These are phyloP conservation scores for Salvator merianae DNA, from an alignment of 2,113 vertebrate genomes.

Conservation along the genomic window DNA sequence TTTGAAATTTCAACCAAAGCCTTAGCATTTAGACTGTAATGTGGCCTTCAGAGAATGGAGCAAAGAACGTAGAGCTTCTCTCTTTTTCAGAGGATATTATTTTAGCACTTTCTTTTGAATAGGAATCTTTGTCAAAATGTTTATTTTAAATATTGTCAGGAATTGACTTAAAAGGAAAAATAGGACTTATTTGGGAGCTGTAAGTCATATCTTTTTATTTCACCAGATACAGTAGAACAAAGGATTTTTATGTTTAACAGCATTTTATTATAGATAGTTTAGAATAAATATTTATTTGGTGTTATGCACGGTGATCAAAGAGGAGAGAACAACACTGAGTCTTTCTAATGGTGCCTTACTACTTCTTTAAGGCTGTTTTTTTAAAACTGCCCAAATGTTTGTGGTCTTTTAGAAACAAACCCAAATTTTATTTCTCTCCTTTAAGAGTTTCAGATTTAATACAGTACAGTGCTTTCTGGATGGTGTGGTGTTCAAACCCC, in stretches of 20 bases:
- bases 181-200: slow-evolving; percentile 49
- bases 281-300: slow-evolving; percentile 78
- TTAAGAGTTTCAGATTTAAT: slow-evolving; percentile 31
- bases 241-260: slow-evolving; percentile 71
- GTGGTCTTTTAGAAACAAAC: slow-evolving; percentile 57
- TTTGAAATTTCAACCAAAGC: slow-evolving; percentile 49
- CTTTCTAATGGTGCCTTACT: slow-evolving; percentile 75
- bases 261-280: slow-evolving; percentile 68
- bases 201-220: slow-evolving; percentile 22
- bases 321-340: slow-evolving; percentile 54
- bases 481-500: slow-evolving; percentile 22
- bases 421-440: slow-evolving; percentile 41
- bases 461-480: not conserved
- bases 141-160: slow-evolving; percentile 53
- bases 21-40: slow-evolving; percentile 34
- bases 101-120: slow-evolving; percentile 51
- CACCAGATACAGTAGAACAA: slow-evolving; percentile 61
- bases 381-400: slow-evolving; percentile 57
- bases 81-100: slow-evolving; percentile 23
- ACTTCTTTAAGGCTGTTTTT: slow-evolving; percentile 60
- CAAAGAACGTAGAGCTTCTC: not conserved
- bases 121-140: slow-evolving; percentile 47
- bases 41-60: slow-evolving; percentile 6
- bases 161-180: slow-evolving; percentile 41
- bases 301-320: slow-evolving; percentile 70